Conservation (phyloP, 1,140 invertebrate genomes). For the Venturia canescens region DNA sequence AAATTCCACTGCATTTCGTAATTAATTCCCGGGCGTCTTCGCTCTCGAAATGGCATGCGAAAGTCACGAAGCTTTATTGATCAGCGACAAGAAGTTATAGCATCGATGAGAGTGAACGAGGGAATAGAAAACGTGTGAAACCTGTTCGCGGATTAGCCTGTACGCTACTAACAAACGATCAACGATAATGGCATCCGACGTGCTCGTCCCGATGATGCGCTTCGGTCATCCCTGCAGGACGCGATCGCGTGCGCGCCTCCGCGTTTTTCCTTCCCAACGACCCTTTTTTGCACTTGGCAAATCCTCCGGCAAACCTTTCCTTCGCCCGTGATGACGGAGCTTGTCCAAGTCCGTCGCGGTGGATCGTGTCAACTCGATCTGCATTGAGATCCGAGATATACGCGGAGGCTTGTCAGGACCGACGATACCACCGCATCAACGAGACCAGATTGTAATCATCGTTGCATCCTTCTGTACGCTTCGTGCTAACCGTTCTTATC, state of each 20-base stretch:
- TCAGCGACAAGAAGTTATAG: neutral
- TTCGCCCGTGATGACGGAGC: neutral
- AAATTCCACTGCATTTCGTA: too few relatives aligned
- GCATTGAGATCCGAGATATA: neutral
- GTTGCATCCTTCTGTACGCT: neutral
- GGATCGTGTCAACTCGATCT: neutral
- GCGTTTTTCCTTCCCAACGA: neutral
- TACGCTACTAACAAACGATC: conserved; percentile 1
- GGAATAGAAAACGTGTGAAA: conserved; percentile 9
- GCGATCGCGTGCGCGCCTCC: neutral
- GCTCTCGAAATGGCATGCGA: neutral
- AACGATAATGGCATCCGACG: conserved; percentile 8
- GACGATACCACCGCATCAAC: conserved; percentile 6
- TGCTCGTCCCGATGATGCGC: neutral
- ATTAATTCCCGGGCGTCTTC: too few relatives aligned
- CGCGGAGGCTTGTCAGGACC: neutral
- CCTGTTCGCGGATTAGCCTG: neutral
- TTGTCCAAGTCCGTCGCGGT: neutral
- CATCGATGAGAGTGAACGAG: neutral
- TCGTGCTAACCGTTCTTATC: neutral
- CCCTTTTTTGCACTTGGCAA: neutral
- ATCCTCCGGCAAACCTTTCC: neutral
- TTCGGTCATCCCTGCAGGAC: conserved; percentile 1
- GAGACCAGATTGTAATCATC: neutral
- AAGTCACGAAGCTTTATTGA: neutral